Evolutionary conservation across 2,888 invertebrate genomes (phyloP), one percentile per base, ranked within the genome.

Genomic region (Pogonocherus hispidulus): DNA sequence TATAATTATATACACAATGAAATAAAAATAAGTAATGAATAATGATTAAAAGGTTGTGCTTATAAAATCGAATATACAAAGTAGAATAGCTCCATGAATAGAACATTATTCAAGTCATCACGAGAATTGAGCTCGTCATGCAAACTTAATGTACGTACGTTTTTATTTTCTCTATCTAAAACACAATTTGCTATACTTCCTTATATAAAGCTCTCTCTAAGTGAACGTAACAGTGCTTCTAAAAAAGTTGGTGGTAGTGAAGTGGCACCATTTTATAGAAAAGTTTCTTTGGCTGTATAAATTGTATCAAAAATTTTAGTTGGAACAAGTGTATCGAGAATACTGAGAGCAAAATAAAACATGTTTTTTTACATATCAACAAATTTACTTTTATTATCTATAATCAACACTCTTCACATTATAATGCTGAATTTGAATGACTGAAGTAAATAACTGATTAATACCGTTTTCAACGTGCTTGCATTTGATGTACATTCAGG

Each of bases 151-250:
- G 60, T 73, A 67, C 67, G 57, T 55, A 64, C 57, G 66, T 75
- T 76, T 72, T 78, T 74, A 75, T 63, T 76, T 27, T 69, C 66
- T 76, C 78, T 79, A 79, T 70, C 79, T 82, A 83, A 81, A 82
- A 83, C 82, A 83, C 81, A 82, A 81, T 81, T 80, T 78, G 79
- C 81, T 83, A 80, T 80, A 79, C 78, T 72, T 72, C 68, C 70
- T 77, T 80, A 80, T 78, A 79, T 79, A 82, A 81, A 81, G 81
- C 81, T 80, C 79, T 78, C 75, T 79, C 79, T 82, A 81, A 78
- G 79, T 82, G 78, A 82, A 82, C 80, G 75, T 77, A 82, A 80
- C 75, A 75, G 77, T 83, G 82, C 82, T 79, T 74, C 80, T 81
- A 80, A 79, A 81, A 81, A 81, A 79, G 74, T 69, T 72, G 78